Conservation (phyloP, 1,140 invertebrate species). For the Heliothis virescens region DNA sequence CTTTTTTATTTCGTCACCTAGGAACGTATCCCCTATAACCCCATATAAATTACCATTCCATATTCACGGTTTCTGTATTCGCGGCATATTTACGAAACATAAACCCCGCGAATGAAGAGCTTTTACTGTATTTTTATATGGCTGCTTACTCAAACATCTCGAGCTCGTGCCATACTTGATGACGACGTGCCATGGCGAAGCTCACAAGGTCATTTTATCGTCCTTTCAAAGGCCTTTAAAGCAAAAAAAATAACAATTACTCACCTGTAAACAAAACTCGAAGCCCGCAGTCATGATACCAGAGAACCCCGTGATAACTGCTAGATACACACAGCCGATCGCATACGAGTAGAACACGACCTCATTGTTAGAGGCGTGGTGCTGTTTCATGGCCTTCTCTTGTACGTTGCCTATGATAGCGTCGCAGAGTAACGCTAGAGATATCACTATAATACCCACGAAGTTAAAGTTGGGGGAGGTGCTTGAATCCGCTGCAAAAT, state of each 20-base stretch:
- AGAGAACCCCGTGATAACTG: constrained; percentile 90
- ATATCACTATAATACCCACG: constrained; percentile 95
- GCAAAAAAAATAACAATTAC: constrained; percentile 1
- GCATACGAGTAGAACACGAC: constrained; percentile 97
- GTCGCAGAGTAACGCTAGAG: constrained; percentile 95
- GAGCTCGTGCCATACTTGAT: too few relatives aligned
- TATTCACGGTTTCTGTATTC: constrained; percentile 56
- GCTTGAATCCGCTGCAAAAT: constrained; percentile 93
- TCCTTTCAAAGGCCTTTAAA: background rate
- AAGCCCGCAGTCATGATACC: constrained; percentile 92
- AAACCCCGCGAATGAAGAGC: constrained; percentile 50
- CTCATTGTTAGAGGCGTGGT: constrained; percentile 94
- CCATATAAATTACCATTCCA: constrained; percentile 55
- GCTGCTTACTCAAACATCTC: too few relatives aligned
- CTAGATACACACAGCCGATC: constrained; percentile 94
- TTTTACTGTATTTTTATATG: constrained; percentile 49
- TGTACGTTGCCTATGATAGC: constrained; percentile 98
- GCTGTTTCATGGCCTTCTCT: constrained; percentile 96
- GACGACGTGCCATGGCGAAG: too few relatives aligned
- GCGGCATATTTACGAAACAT: constrained; percentile 49
- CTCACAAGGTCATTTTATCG: too few relatives aligned
- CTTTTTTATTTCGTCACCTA: constrained; percentile 49
- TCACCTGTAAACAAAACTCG: constrained; percentile 92
- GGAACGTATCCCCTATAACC: constrained; percentile 40
- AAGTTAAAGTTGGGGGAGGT: constrained; percentile 95